A percentile compares a stretch with the other conserved stretches of the same genome.
Conservation (phyloP, 2,797 vertebrate genomes). For the Cottoperca gobio region DNA sequence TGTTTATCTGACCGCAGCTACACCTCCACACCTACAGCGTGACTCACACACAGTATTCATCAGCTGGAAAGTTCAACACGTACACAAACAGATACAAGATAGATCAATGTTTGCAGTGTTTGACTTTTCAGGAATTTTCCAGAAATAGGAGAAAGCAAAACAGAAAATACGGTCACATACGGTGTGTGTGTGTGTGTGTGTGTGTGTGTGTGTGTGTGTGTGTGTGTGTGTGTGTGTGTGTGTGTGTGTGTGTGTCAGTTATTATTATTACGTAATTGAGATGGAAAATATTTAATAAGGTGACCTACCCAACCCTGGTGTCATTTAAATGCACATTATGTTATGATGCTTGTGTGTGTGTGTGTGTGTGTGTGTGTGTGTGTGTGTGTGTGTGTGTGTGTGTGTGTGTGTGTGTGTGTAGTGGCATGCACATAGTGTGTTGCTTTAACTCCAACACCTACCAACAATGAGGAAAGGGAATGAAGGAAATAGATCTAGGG, state of each 20-base stretch:
- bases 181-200: no score
- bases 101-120: background rate
- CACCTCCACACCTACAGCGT: conserved; percentile 35
- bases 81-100: background rate
- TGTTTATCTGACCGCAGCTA: conserved; percentile 48
- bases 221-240: no score
- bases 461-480: conserved; percentile 9
- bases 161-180: no score
- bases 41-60: conserved; percentile 35
- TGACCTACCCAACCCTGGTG: no score
- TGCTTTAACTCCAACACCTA: conserved; percentile 15
- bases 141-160: conserved; percentile 11
- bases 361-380: no score
- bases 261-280: no score
- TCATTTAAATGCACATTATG: no score
- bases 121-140: background rate
- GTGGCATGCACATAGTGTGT: conserved; percentile 6
- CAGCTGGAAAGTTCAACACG: conserved; percentile 12
- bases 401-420: background rate
- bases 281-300: no score
- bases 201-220: background rate
- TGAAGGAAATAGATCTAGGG: conserved; percentile 51
- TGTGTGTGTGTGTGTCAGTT: no score
- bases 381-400: background rate
- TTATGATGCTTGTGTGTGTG: no score